Base-by-base conservation (phyloP, 1,140 invertebrate genomes). In the Zaprionus gabonicus region DNA sequence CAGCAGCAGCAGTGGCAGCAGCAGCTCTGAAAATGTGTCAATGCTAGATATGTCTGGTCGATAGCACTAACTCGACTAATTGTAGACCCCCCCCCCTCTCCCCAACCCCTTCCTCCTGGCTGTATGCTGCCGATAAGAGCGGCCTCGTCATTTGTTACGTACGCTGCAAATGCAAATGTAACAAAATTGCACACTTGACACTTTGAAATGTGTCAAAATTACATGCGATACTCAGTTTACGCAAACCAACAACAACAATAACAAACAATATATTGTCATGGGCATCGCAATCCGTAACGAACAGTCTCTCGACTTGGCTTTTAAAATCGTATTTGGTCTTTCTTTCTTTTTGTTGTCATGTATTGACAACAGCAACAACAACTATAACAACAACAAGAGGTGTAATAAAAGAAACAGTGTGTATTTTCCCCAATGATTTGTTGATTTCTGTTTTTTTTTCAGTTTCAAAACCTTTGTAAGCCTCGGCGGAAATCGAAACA, bases 101-200 rank as follows among this genome's bases (percentile, higher is more conserved):
- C n/a, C 1, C 41, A 6, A 17, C 3, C 23, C 58, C 25, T 25
- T 34, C 7, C 3, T 3, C 13, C 2, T n/a, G 15, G 17, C 5
- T 7, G 53, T 64, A 60, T 17, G 10, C 10, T 2, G 46, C 20
- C 46, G 46, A 51, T 51, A 49, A 49, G 46, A 55, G 17, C 27
- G 13, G 15, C 38, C 13, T 41, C n/a, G 41, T 17, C 7, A 46
- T 63, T 69, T 68, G 68, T 81, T 74, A 71, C 76, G 76, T 74
- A 53, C 51, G 58, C 41, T 58, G 46, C 41, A 44, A 72, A 68
- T 63, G 53, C 66, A 71, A 79, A 70, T 74, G 71, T 80, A 71
- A 80, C 70, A 56, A 82, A 90, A 84, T 88, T 87, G 74, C 84
- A 76, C 71, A 78, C 75, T 76, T 76, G 71, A 70, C 71, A 71